Base-by-base conservation (phyloP, 2,113 vertebrate genomes). In the Baryphthengus martii region DNA sequence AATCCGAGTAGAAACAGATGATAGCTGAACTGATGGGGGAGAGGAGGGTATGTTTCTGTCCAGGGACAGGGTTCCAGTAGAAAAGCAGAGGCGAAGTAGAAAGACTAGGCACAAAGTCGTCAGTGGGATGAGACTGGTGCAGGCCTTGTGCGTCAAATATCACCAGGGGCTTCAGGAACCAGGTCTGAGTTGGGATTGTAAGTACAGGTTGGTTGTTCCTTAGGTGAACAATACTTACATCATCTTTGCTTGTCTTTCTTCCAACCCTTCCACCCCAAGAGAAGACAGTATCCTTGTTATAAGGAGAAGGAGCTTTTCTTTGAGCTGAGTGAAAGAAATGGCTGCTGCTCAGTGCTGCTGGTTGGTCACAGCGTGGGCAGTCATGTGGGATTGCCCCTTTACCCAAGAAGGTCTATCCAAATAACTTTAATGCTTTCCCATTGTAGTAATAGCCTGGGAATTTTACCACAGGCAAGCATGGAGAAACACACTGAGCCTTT, bases 1-100 rank as follows among this genome's bases (percentile, higher is more conserved):
- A 91, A 73, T 55, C 39, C 61, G 61, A 56, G 59, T 52, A 39
- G 52, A 86, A 88, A 90, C 74, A 92, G 56, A 73, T 53, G 45
- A 53, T 83, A 45, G 37, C 49, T 79, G 65, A 84, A 44, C 63
- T 50, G 35, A 33, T 33, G 1, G 13, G 25, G 31, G 12, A 58
- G 62, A 56, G 19, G 9, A 20, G 33, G 77, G 61, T 29, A 17
- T 73, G 37, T 86, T 93, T 79, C 66, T 85, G 5, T 23, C 37
- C 23, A 45, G 58, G 53, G 40, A 49, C n/a, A 24, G 82, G 83
- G 28, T 40, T 85, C 40, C 37, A 53, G 8, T 12, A 52, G 77
- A 45, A 72, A 49, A 79, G 3, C 56, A 44, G 52, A 49, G 28
- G 13, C 44, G 40, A 62, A 40, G n/a, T 13, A 37, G 45, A 68